These are phyloP conservation scores for Hemitrygon akajei DNA, from an alignment of 2,797 vertebrate genomes.

Conservation along the genomic window DNA sequence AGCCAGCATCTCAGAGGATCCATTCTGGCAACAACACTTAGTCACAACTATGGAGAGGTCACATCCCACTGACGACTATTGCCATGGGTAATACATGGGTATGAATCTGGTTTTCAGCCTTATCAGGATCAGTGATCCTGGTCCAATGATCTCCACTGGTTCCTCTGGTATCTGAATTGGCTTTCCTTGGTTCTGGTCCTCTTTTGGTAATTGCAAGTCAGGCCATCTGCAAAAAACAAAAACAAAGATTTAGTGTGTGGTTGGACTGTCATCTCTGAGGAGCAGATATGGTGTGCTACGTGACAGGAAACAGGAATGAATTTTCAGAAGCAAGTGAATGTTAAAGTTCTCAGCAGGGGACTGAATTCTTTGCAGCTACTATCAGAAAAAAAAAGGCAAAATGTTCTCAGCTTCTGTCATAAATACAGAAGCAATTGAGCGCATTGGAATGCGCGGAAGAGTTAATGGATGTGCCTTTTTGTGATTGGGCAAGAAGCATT, in stretches of 20 bases:
- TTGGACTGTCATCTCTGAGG: neutral
- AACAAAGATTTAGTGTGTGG: neutral
- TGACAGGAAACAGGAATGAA: neutral
- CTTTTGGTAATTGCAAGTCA: neutral
- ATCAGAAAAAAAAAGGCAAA: neutral
- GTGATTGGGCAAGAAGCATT: neutral
- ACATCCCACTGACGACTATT: no score
- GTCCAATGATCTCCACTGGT: neutral
- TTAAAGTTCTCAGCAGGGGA: neutral
- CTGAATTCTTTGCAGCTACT: neutral
- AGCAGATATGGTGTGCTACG: neutral
- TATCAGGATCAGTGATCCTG: neutral
- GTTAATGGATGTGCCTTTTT: neutral
- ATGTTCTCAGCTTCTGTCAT: neutral
- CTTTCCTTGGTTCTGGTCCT: neutral
- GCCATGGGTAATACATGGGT: neutral
- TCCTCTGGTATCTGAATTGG: neutral
- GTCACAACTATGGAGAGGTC: no score
- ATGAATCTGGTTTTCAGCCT: neutral
- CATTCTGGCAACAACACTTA: no score
- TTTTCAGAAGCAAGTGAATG: neutral
- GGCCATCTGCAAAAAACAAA: neutral
- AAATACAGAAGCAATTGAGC: neutral
- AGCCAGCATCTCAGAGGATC: no score
- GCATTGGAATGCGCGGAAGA: neutral